These are phyloP conservation scores for Lasiurus borealis DNA, from an alignment of 2,113 vertebrate species.

Conservation along the genomic window DNA sequence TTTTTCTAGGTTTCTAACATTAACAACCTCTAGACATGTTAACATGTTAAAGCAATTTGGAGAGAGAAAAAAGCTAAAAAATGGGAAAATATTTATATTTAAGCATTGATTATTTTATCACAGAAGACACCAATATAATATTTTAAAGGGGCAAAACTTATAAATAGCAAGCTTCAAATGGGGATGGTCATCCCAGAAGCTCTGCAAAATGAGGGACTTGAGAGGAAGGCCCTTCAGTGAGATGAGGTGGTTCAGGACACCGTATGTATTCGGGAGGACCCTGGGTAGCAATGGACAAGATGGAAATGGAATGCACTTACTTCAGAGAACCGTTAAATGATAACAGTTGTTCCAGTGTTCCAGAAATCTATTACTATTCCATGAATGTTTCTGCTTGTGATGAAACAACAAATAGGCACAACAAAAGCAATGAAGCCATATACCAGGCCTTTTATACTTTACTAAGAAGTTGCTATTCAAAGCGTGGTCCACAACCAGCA, in stretches of 20 bases:
- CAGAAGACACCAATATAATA: neutral
- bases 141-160: neutral
- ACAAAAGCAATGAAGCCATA: constrained; percentile 23
- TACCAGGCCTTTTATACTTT: neutral
- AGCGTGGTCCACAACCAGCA: neutral
- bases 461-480: constrained; percentile 2
- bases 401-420: constrained; percentile 25
- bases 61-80: neutral
- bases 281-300: neutral
- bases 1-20: neutral
- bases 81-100: constrained; percentile 3
- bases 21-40: neutral
- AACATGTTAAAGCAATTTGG: constrained; percentile 9
- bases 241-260: neutral
- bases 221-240: neutral
- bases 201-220: neutral
- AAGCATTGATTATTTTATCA: constrained; percentile 22
- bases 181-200: neutral
- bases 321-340: neutral
- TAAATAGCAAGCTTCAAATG: neutral
- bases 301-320: neutral
- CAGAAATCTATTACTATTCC: neutral
- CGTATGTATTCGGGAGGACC: neutral
- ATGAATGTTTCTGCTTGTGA: neutral
- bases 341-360: neutral